phyloP scores from a whole-genome alignment of 2,888 invertebrate species.

The Drosophila gaucha region DNA sequence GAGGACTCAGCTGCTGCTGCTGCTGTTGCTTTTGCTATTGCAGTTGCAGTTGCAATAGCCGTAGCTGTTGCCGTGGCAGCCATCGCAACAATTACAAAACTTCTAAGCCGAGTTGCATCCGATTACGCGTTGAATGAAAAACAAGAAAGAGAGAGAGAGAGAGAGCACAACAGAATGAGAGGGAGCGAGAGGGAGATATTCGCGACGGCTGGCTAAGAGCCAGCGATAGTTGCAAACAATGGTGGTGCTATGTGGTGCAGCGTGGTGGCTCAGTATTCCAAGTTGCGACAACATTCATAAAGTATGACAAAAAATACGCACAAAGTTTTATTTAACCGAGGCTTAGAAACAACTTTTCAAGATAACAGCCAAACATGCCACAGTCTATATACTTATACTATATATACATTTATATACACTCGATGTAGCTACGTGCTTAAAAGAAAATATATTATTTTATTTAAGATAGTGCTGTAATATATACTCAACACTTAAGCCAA shows the following conservation, averaged over 20 bases:
- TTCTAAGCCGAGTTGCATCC: conserved; percentile 67
- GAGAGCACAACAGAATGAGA: not conserved
- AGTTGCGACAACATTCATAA: conserved; percentile 57
- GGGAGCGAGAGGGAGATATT: not conserved
- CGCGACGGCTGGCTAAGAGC: not conserved
- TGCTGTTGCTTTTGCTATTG: conserved; percentile 11
- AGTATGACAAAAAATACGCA: conserved; percentile 65
- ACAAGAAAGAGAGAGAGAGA: not conserved
- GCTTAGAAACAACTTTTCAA: conserved; percentile 21
- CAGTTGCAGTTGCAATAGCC: not conserved
- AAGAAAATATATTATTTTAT: conserved; percentile 1
- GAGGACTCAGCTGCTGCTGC: conserved; percentile 5
- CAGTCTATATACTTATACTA: not conserved
- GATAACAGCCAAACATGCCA: conserved; percentile 5
- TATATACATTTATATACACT: not conserved
- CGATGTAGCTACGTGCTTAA: not conserved
- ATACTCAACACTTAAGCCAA: not conserved
- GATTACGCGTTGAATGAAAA: conserved; percentile 52
- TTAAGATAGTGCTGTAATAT: not conserved
- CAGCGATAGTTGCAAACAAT: conserved; percentile 51
- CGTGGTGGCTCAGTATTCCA: not conserved
- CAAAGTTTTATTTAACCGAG: conserved; percentile 67
- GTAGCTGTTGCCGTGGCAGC: conserved; percentile 46
- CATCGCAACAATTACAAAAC: conserved; percentile 75
- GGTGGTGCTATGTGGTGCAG: not conserved